Evolutionary conservation across 2,888 invertebrate genomes (phyloP).

Genomic region (Plebejus anna): DNA sequence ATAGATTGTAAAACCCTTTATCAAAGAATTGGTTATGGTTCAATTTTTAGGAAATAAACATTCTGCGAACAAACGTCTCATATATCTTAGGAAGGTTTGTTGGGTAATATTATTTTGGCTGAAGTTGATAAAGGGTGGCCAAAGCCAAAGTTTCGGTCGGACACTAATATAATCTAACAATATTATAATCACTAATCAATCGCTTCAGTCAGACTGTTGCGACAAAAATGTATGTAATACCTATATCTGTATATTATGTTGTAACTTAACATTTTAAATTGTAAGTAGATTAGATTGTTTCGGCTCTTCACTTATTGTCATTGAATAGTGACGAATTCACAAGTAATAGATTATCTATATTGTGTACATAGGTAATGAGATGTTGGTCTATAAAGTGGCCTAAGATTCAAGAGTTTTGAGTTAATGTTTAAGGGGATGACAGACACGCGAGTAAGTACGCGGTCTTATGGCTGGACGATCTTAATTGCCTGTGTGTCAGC

Average conservation of each 20-base stretch:
- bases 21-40: too few relatives aligned
- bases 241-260: slow-evolving; percentile 66
- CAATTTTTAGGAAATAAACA: too few relatives aligned
- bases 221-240: slow-evolving; percentile 31
- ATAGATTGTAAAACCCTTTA: too few relatives aligned
- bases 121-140: too few relatives aligned
- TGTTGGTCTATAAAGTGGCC: slow-evolving; percentile 31
- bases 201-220: slow-evolving; percentile 1
- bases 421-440: background rate
- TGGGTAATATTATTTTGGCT: too few relatives aligned
- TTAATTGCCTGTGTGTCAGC: too few relatives aligned
- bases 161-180: background rate
- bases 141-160: background rate
- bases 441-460: too few relatives aligned
- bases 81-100: too few relatives aligned
- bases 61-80: too few relatives aligned
- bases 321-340: slow-evolving; percentile 57
- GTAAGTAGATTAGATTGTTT: slow-evolving; percentile 44
- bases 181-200: background rate
- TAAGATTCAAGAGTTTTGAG: background rate
- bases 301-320: slow-evolving; percentile 60
- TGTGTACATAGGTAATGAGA: slow-evolving; percentile 60
- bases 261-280: slow-evolving; percentile 51
- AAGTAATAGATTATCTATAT: slow-evolving; percentile 60
- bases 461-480: too few relatives aligned